Conservation (phyloP, 2,888 invertebrate species). For the Biston betularia region DNA sequence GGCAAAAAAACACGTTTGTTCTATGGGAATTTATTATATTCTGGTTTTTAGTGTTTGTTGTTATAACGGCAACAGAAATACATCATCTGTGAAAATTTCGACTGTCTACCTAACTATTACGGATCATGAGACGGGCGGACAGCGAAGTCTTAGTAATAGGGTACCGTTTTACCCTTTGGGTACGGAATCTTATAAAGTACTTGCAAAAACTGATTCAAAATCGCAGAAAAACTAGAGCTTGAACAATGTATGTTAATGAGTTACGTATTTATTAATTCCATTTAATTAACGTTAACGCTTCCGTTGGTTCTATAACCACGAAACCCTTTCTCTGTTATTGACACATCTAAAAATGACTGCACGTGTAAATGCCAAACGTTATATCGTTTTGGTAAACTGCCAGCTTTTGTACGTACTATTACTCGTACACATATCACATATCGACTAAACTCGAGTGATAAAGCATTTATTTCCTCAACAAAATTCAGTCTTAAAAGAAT, state of each 20-base stretch:
- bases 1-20: no score
- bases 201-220: no score
- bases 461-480: slow-evolving; percentile 20
- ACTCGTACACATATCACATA: slow-evolving; percentile 17
- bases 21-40: no score
- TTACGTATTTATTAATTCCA: background rate
- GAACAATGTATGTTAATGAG: background rate
- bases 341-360: slow-evolving; percentile 30
- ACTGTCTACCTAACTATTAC: no score
- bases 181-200: no score
- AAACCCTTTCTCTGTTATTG: slow-evolving; percentile 12
- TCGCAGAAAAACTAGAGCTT: background rate
- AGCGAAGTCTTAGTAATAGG: no score
- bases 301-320: background rate
- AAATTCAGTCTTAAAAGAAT: slow-evolving; percentile 20
- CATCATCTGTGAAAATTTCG: no score
- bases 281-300: no score
- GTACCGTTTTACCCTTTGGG: no score
- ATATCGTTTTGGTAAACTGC: slow-evolving; percentile 20
- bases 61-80: no score
- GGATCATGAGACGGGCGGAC: no score
- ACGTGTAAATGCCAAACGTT: slow-evolving; percentile 29
- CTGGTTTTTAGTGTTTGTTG: no score
- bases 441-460: slow-evolving; percentile 11
- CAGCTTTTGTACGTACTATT: slow-evolving; percentile 7